These are phyloP conservation scores for Ectemnius lituratus DNA, from an alignment of 2,888 invertebrate species.

Conservation along the genomic window DNA sequence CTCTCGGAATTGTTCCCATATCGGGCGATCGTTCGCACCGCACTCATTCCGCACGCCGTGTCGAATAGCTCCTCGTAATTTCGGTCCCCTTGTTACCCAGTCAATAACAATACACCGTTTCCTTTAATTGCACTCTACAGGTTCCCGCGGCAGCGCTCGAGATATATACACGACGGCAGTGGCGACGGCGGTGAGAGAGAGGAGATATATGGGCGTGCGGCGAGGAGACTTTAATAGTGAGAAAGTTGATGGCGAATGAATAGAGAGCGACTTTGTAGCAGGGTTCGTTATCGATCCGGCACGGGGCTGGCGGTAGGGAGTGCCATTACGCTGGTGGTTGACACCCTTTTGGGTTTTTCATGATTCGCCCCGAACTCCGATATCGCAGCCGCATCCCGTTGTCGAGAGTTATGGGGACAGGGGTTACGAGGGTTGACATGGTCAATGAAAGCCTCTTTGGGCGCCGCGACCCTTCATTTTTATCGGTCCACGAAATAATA, in stretches of 20 bases:
- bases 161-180: too few species aligned
- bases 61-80: too few species aligned
- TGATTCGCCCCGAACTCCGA: conserved; percentile 41
- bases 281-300: conserved; percentile 43
- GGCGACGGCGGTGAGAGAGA: too few species aligned
- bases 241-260: conserved; percentile 13
- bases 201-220: too few species aligned
- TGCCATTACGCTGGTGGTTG: conserved; percentile 44
- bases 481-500: conserved; percentile 27
- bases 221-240: not conserved
- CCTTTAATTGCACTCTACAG: too few species aligned
- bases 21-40: not conserved
- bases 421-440: conserved; percentile 41
- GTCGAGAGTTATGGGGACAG: conserved; percentile 55
- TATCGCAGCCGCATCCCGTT: conserved; percentile 39
- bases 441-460: conserved; percentile 35
- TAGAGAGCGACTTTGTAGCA: conserved; percentile 45
- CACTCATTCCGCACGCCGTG: not conserved
- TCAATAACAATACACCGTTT: too few species aligned
- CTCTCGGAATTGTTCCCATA: conserved; percentile 5
- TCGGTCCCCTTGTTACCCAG: too few species aligned
- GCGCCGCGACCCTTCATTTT: conserved; percentile 20
- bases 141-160: too few species aligned
- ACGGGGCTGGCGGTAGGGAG: conserved; percentile 35
- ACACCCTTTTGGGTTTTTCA: conserved; percentile 41